These are phyloP conservation scores for Lordiphosa clarofinis DNA, from an alignment of 1,140 invertebrate genomes.

Conservation along the genomic window DNA sequence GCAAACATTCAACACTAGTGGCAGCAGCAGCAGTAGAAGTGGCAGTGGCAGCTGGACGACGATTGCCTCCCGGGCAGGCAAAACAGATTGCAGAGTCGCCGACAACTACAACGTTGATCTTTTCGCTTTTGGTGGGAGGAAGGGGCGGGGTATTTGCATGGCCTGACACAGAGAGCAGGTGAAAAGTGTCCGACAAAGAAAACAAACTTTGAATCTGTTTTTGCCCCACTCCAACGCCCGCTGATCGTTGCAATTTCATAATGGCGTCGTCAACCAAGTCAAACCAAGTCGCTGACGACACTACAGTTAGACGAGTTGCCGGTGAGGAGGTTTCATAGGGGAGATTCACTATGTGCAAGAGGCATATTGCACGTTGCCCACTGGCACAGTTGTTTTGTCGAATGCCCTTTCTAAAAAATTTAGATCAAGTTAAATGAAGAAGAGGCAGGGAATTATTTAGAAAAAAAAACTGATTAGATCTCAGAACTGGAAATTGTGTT, in stretches of 20 bases:
- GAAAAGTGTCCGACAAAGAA: constrained; percentile 62
- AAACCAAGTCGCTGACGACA: constrained; percentile 61
- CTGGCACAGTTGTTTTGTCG: constrained; percentile 26
- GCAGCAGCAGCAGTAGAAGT: constrained; percentile 49
- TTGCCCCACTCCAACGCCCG: neutral
- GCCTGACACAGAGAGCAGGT: constrained; percentile 52
- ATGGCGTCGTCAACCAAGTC: constrained; percentile 59
- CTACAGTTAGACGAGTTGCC: constrained; percentile 59
- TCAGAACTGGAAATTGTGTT: too few relatives aligned
- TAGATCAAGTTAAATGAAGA: neutral
- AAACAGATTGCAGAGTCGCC: constrained; percentile 37
- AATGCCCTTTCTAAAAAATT: constrained; percentile 49
- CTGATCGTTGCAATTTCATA: constrained; percentile 55
- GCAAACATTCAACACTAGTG: constrained; percentile 73
- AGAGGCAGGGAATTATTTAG: too few relatives aligned
- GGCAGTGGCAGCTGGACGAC: constrained; percentile 45
- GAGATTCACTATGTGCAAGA: neutral
- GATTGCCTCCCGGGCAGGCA: constrained; percentile 45
- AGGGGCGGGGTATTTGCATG: constrained; percentile 56
- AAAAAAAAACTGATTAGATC: too few relatives aligned
- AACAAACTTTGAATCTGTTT: constrained; percentile 69
- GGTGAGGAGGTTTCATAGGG: constrained; percentile 1
- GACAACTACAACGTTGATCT: constrained; percentile 8
- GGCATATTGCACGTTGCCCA: constrained; percentile 26
- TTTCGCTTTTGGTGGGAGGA: constrained; percentile 26